Evolutionary conservation across 2,888 invertebrate species (phyloP).

Genomic region (Lasius fuliginosus): DNA sequence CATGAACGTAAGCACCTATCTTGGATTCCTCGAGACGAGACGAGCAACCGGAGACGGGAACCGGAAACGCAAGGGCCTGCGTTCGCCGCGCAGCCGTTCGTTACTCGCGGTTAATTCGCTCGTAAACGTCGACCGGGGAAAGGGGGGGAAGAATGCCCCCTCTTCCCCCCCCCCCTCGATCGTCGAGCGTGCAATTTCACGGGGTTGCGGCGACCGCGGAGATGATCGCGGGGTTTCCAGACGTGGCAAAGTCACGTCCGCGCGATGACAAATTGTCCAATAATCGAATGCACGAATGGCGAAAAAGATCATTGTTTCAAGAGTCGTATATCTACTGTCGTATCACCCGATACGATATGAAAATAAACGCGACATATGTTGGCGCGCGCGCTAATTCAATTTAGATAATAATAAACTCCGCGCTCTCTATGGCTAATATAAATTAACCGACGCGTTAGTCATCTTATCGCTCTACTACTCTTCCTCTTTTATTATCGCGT

Average conservation of each 20-base stretch:
- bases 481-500: conserved; percentile 62
- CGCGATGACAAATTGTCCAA: conserved; percentile 47
- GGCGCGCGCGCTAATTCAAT: conserved; percentile 60
- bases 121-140: conserved; percentile 70
- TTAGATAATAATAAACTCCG: conserved; percentile 44
- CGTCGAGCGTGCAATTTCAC: conserved; percentile 61
- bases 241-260: conserved; percentile 14
- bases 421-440: conserved; percentile 50
- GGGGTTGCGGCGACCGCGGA: conserved; percentile 28
- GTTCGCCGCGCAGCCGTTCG: conserved; percentile 65
- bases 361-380: conserved; percentile 11
- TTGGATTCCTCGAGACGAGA: conserved; percentile 17
- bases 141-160: conserved; percentile 54
- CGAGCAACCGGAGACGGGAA: conserved; percentile 29
- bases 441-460: conserved; percentile 73
- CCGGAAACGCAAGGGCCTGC: conserved; percentile 46
- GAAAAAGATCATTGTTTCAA: background rate
- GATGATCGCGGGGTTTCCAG: conserved; percentile 10
- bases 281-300: background rate
- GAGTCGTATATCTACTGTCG: background rate
- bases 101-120: conserved; percentile 77
- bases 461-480: conserved; percentile 53
- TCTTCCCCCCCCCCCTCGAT: conserved; percentile 13
- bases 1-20: background rate
- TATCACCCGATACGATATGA: conserved; percentile 19